phyloP scores from a whole-genome alignment of 2,888 invertebrate genomes.

The Aphelenchoides bicaudatus region DNA sequence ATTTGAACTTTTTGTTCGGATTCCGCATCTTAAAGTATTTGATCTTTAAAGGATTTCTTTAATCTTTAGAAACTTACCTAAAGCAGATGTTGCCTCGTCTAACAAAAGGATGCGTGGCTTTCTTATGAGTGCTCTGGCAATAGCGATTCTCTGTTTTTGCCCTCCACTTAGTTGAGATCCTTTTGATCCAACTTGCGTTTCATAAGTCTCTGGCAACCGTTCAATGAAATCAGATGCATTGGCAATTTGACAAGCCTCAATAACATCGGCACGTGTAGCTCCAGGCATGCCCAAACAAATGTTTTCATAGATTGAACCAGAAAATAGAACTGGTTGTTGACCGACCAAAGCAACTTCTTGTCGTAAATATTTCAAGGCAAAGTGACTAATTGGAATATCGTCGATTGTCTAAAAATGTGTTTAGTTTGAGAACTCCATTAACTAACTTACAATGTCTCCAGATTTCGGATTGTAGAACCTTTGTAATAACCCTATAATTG shows the following conservation, averaged over 20 bases:
- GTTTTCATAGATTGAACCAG: slow-evolving; percentile 80
- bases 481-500: slow-evolving; percentile 77
- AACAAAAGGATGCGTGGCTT: slow-evolving; percentile 26
- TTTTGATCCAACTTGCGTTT: slow-evolving; percentile 22
- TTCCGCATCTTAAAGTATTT: too few species aligned
- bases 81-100: slow-evolving; percentile 33
- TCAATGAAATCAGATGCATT: slow-evolving; percentile 28
- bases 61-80: slow-evolving; percentile 26
- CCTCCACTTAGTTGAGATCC: slow-evolving; percentile 26
- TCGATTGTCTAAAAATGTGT: slow-evolving; percentile 61
- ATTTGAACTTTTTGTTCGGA: slow-evolving; percentile 31
- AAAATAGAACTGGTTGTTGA: slow-evolving; percentile 86
- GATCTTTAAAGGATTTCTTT: too few species aligned
- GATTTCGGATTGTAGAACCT: slow-evolving; percentile 76
- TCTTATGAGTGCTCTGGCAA: slow-evolving; percentile 20
- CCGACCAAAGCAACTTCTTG: slow-evolving; percentile 82
- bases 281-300: slow-evolving; percentile 69
- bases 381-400: slow-evolving; percentile 67
- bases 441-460: slow-evolving; percentile 66
- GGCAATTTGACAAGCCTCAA: slow-evolving; percentile 25
- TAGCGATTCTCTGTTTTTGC: slow-evolving; percentile 29
- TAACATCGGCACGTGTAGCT: slow-evolving; percentile 18
- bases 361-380: slow-evolving; percentile 72
- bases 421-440: neutral
- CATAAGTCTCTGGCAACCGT: slow-evolving; percentile 21